Percentiles rank a stretch among this genome's conserved stretches.
Conservation (phyloP, 2,888 invertebrate species). For the Brenthis daphne region DNA sequence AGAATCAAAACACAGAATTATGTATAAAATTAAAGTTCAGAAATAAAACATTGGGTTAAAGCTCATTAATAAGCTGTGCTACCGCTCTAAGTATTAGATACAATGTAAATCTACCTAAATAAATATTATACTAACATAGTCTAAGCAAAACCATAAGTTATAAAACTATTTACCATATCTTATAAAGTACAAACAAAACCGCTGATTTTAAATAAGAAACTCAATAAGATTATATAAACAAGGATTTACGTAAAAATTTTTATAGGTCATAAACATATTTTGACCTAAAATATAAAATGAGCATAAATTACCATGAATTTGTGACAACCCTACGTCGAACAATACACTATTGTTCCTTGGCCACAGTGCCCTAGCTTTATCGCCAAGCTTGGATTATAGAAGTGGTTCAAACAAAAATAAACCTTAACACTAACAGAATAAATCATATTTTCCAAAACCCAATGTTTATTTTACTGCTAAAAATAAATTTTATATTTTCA, state of each 20-base stretch:
- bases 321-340: slow-evolving; percentile 38
- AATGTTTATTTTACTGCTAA: background rate
- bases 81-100: no score
- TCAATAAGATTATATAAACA: no score
- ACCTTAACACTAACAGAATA: background rate
- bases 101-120: no score
- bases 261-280: background rate
- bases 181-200: background rate
- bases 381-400: slow-evolving; percentile 38
- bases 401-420: background rate
- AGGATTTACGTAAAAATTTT: background rate
- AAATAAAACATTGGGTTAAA: no score
- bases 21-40: no score
- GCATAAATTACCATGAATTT: slow-evolving; percentile 9
- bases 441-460: background rate
- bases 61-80: no score
- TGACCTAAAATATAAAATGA: slow-evolving; percentile 5
- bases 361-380: slow-evolving; percentile 40
- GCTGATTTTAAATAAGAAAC: no score
- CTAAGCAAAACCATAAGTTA: no score
- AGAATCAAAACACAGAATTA: no score
- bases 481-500: background rate
- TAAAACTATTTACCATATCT: no score
- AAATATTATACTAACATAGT: no score
- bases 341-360: slow-evolving; percentile 42